A percentile compares a stretch with the other conserved stretches of the same genome.
Conservation (phyloP, 2,113 vertebrate species). For the Labrus mixtus region DNA sequence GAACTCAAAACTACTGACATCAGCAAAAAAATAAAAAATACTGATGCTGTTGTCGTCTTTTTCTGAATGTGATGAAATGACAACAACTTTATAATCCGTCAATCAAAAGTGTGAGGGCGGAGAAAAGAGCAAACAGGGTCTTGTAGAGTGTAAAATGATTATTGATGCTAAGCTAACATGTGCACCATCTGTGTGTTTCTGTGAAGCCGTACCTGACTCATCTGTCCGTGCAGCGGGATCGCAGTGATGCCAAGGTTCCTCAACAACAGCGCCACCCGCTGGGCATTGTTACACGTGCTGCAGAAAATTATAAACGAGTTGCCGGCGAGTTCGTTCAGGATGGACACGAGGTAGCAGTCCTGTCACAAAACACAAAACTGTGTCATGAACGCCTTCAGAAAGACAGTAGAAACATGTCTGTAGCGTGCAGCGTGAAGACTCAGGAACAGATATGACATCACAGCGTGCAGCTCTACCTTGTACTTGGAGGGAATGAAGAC, state of each 20-base stretch:
- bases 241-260: slow-evolving; percentile 97
- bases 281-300: slow-evolving; percentile 95
- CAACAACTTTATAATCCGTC: too few relatives aligned
- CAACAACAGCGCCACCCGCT: slow-evolving; percentile 93
- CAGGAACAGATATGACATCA: not conserved
- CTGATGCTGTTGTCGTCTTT: too few relatives aligned
- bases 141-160: too few relatives aligned
- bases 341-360: slow-evolving; percentile 98
- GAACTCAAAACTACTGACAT: too few relatives aligned
- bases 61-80: too few relatives aligned
- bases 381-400: not conserved
- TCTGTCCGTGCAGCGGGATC: slow-evolving; percentile 96
- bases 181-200: not conserved
- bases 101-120: too few relatives aligned
- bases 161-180: too few relatives aligned
- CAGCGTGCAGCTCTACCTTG: slow-evolving; percentile 85
- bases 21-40: too few relatives aligned
- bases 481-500: slow-evolving; percentile 97
- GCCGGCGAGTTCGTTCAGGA: slow-evolving; percentile 95
- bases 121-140: too few relatives aligned
- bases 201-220: slow-evolving; percentile 90
- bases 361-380: slow-evolving; percentile 47
- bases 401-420: not conserved
- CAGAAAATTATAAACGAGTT: slow-evolving; percentile 99
- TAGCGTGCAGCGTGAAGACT: too few relatives aligned